These are phyloP conservation scores for Varroa destructor DNA, from an alignment of 1,140 invertebrate species.

Conservation along the genomic window DNA sequence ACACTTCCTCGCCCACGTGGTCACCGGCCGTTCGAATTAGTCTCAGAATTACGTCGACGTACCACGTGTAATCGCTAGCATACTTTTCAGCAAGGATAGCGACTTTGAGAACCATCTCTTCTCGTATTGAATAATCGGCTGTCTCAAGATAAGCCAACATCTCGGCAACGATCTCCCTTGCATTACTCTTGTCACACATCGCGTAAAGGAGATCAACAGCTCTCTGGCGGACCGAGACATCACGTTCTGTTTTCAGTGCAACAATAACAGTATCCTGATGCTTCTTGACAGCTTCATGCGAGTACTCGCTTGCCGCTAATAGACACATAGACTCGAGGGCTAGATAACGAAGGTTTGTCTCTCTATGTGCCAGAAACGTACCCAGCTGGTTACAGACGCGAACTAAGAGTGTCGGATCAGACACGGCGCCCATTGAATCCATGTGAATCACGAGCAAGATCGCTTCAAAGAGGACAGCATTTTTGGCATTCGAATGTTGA, in stretches of 20 bases:
- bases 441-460: conserved; percentile 99
- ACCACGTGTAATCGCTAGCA: conserved; percentile 97
- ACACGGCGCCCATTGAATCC: conserved; percentile 46
- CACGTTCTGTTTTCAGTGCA: conserved; percentile 98
- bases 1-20: conserved; percentile 86
- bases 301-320: conserved; percentile 95
- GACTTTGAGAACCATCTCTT: conserved; percentile 99
- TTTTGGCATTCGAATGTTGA: conserved; percentile 99
- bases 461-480: conserved; percentile 98
- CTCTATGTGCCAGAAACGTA: conserved; percentile 92
- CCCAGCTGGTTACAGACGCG: conserved; percentile 96
- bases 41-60: conserved; percentile 98
- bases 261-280: conserved; percentile 99
- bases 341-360: conserved; percentile 95
- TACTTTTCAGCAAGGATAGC: conserved; percentile 99
- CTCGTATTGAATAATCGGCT: conserved; percentile 97
- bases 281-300: conserved; percentile 98
- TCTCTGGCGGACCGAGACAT: conserved; percentile 93
- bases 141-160: conserved; percentile 98
- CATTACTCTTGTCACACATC: conserved; percentile 99
- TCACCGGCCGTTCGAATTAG: conserved; percentile 98
- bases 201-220: conserved; percentile 97
- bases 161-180: conserved; percentile 98
- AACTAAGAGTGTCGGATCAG: conserved; percentile 87
- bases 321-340: conserved; percentile 99